Evolutionary conservation across 2,888 invertebrate genomes (phyloP).

Genomic region (Diadromus collaris): DNA sequence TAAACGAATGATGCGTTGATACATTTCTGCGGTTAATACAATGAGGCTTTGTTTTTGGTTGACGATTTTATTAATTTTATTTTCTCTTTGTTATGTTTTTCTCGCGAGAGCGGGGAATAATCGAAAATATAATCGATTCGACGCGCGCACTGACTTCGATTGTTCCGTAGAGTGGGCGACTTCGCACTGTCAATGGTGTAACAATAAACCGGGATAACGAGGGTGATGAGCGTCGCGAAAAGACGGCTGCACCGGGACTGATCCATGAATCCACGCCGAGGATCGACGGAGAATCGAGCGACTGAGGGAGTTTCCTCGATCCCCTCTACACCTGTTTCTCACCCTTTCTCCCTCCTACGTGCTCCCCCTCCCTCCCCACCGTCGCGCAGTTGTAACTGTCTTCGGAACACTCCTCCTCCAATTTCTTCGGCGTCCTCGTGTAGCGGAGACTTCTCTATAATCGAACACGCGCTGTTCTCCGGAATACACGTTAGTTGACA

Average conservation of each 20-base stretch:
- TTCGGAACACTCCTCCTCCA: constrained; percentile 52
- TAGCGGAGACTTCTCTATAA: constrained; percentile 23
- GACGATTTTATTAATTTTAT: background rate
- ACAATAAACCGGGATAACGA: background rate
- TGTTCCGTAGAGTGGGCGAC: background rate
- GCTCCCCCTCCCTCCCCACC: constrained; percentile 32
- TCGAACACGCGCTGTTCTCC: background rate
- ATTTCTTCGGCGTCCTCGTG: constrained; percentile 41
- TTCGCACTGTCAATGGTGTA: background rate
- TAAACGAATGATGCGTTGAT: constrained; percentile 33
- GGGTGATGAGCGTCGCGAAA: constrained; percentile 56
- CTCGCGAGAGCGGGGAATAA: background rate
- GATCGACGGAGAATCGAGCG: constrained; percentile 60
- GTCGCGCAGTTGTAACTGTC: constrained; percentile 24
- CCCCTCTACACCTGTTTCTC: constrained; percentile 69
- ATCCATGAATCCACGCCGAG: constrained; percentile 68
- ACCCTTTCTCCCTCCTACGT: constrained; percentile 64
- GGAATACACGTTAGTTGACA: background rate
- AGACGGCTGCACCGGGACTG: constrained; percentile 72
- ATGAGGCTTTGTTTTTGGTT: background rate
- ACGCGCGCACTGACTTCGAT: background rate
- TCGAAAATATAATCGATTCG: background rate
- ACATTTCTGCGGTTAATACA: background rate
- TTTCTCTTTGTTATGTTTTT: background rate
- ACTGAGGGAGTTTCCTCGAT: constrained; percentile 65